A percentile compares a stretch with the other conserved stretches of the same genome.
Evolutionary conservation across 2,113 vertebrate species (phyloP).

Genomic region (Cyanoliseus patagonus): DNA sequence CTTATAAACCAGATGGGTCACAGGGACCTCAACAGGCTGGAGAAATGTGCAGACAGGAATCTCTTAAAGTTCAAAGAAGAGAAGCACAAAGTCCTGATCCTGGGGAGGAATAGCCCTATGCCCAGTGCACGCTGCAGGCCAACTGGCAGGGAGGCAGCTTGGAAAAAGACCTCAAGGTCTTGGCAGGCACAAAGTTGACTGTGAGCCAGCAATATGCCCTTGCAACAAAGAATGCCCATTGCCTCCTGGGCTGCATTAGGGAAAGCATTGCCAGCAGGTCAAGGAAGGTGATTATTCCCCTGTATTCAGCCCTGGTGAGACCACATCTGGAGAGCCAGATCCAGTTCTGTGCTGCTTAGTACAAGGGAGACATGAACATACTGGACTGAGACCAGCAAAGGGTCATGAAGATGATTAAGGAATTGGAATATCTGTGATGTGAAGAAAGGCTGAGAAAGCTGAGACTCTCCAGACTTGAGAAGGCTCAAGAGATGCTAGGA

Average conservation of each 20-base stretch:
- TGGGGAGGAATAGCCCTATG: neutral
- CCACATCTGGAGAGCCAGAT: neutral
- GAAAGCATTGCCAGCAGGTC: neutral
- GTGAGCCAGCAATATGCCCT: neutral
- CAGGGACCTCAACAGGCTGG: neutral
- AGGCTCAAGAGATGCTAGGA: neutral
- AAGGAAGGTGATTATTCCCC: neutral
- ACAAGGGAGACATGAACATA: neutral
- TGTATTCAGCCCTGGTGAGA: neutral
- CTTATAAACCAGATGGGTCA: neutral
- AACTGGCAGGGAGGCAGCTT: neutral
- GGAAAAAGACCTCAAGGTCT: neutral
- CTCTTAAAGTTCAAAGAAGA: neutral
- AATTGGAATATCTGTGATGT: neutral
- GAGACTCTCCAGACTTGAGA: neutral
- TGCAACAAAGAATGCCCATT: neutral
- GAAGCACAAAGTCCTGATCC: neutral
- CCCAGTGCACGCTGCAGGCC: neutral
- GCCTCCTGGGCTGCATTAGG: neutral
- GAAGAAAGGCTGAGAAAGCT: neutral
- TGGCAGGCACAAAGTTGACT: neutral
- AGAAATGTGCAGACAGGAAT: neutral
- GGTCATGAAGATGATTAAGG: neutral
- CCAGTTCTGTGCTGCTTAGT: neutral
- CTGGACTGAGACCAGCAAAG: neutral